These are phyloP conservation scores for Sarcophaga caerulescens DNA, from an alignment of 2,888 invertebrate species.

Conservation along the genomic window DNA sequence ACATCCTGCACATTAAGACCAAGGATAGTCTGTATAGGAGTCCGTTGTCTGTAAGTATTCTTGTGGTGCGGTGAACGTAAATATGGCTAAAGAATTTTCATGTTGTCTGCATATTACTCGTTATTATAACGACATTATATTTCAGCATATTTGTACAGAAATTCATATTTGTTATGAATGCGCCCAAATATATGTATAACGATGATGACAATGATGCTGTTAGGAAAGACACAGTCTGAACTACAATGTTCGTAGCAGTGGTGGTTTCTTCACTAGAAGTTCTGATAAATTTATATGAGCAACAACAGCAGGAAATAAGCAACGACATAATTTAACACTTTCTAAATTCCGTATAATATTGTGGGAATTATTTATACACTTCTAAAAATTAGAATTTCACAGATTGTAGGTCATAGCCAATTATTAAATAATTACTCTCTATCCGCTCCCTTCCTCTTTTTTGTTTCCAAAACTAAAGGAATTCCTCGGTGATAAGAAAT, in stretches of 20 bases:
- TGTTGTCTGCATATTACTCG: slow-evolving; percentile 46
- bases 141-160: slow-evolving; percentile 45
- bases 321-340: slow-evolving; percentile 56
- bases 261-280: background rate
- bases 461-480: no score
- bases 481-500: no score
- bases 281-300: slow-evolving; percentile 39
- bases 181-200: background rate
- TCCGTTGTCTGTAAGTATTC: background rate
- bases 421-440: no score
- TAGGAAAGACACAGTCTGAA: slow-evolving; percentile 15
- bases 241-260: background rate
- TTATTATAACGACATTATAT: slow-evolving; percentile 50
- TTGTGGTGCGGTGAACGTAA: slow-evolving; percentile 34
- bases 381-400: no score
- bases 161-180: slow-evolving; percentile 42
- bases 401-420: no score
- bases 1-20: slow-evolving; percentile 59
- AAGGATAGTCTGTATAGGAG: slow-evolving; percentile 18
- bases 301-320: background rate
- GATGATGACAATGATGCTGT: slow-evolving; percentile 8
- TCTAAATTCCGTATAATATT: slow-evolving; percentile 26
- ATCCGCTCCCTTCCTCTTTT: no score
- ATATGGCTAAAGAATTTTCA: slow-evolving; percentile 45
- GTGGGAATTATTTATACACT: background rate